Base-by-base conservation (phyloP, 1,140 invertebrate genomes). In the Brachionus paranguensis region DNA sequence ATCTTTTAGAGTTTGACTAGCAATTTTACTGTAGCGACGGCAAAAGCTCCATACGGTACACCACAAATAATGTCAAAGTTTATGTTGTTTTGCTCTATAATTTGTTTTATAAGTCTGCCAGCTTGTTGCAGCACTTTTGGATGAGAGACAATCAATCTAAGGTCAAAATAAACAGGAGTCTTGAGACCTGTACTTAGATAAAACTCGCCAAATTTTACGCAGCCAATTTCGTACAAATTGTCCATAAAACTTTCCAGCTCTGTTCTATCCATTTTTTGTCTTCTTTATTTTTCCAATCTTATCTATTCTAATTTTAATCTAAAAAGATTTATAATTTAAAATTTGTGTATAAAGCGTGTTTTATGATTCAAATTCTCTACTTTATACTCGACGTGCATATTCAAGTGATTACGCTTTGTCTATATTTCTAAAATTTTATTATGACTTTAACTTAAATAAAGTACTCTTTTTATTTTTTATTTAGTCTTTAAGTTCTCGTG, bases 41-140 rank as follows among this genome's bases (percentile, higher is more conserved):
- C 96, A 20, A 99, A 88, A 8, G 96, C 97, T 17, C 96, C 97
- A 86, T 98, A 99, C 0, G 97, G 96, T 0, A 99, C 96, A 12
- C 97, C 97, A 91, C 97, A 98, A 24, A 99, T 88, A 86, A 94
- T 92, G 86, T 94, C 91, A 85, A 91, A 91, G 8, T 90, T 86
- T 24, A 86, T 27, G 17, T 17, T 60, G n/a, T 81, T 81, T 2
- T 81, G 12, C 10, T 68, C 60, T 4, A 79, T 53, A 14, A 37
- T 37, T 41, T 53, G 47, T 37, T 60, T 41, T 0, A 81, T 64
- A n/a, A 81, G 53, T 45, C 60, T 20, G 24, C 17, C 78, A 11
- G 78, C 78, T 27, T 81, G 78, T 43, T 81, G 50, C 93, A 97
- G 91, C 68, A 97, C 87, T 86, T 93, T 90, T 0, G 96, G 96